A percentile compares a stretch with the other conserved stretches of the same genome.
Conservation (phyloP, 2,797 vertebrate species). For the Garrulus glandarius region DNA sequence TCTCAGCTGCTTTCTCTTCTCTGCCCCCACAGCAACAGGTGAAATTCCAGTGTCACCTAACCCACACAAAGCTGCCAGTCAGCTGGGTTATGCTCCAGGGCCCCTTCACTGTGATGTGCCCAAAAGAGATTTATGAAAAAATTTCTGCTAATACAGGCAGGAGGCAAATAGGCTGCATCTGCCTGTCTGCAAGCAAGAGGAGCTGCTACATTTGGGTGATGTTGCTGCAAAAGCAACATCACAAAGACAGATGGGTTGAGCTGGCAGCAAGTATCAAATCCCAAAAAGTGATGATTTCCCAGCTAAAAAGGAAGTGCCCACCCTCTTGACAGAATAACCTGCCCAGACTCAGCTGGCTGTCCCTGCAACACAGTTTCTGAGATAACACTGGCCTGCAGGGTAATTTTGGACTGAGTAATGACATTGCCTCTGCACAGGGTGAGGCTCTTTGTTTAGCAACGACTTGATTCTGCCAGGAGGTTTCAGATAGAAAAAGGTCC, state of each 20-base stretch:
- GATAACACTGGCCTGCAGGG: not conserved
- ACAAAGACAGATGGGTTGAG: not conserved
- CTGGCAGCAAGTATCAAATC: not conserved
- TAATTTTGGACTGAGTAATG: not conserved
- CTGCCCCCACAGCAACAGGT: not conserved
- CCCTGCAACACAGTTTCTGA: not conserved
- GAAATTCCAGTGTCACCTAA: not conserved
- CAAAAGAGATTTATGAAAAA: conserved; percentile 6
- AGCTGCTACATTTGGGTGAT: not conserved
- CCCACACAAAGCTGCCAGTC: not conserved
- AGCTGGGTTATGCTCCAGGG: not conserved
- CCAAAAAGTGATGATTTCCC: not conserved
- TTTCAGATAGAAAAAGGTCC: not conserved
- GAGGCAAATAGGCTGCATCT: not conserved
- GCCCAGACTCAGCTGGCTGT: not conserved
- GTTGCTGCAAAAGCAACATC: not conserved
- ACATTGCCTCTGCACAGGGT: not conserved
- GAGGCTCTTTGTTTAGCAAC: not conserved
- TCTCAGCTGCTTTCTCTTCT: not conserved
- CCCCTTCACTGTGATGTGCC: not conserved
- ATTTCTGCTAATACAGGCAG: not conserved
- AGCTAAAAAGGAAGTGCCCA: not conserved
- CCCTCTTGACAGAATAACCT: not conserved
- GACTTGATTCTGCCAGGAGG: not conserved
- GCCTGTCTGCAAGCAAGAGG: conserved; percentile 6